Evolutionary conservation across 2,113 vertebrate genomes (phyloP), one percentile per base, ranked within the genome.

Genomic region (Crotalus helleri): DNA sequence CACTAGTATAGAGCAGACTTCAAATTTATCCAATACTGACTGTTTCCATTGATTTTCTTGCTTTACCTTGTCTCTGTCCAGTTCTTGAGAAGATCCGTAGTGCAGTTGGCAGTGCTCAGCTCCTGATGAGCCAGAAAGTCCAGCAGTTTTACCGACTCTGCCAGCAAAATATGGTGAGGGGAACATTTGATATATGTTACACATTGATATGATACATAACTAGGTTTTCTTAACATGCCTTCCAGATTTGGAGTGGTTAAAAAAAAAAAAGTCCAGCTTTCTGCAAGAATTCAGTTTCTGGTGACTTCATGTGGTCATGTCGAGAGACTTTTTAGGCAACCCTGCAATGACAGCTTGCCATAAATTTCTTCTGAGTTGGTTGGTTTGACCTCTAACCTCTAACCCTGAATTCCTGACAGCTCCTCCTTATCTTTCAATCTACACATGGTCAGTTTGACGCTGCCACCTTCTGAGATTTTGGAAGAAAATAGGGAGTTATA

Each of bases 131-230:
- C 96, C 99, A 99, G 97, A 99, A 99, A 95, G 99, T 99, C 93
- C 99, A 99, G 97, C 99, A 99, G 98, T 99, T 99, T 96, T 99
- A 99, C 97, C 98, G 98, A 92, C 99, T 99, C 95, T 99, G 99
- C 97, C 99, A 99, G 96, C 99, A 99, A 97, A 99, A 98, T 97
- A 98, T 99, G 99, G 99, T 99, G 96, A 98, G 99, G 91, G 55
- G 74, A 12, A 1, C 11, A 17, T 87, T 24, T 3, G 19, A 12
- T 59, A 51, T 44, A 69, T 33, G 29, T n/a, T 33, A 69, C 15
- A 69, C 29, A 69, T 69, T 69, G 15, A 69, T 17, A 6, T 4
- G 9, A 9, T 46, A n/a, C 23, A 1, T 57, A 49, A 29, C 23
- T 11, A 26, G 29, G n/a, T 4, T 81, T 85, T 29, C 85, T 49